phyloP scores from a whole-genome alignment of 2,888 invertebrate species.

The Mythimna loreyi region DNA sequence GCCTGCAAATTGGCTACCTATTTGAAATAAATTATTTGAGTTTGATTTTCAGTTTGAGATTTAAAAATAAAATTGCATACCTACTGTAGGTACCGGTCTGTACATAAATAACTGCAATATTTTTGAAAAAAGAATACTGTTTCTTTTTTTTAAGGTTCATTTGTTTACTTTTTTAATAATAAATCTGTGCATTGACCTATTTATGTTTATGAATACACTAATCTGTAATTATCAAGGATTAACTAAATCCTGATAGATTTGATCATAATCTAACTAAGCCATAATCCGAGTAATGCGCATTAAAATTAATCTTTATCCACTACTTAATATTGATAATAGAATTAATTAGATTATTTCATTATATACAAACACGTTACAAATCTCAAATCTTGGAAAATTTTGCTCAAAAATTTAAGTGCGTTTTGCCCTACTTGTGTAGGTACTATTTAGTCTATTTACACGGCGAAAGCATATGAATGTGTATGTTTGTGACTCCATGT shows the following conservation, averaged over 20 bases:
- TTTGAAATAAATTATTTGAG: too few species aligned
- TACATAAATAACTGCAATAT: too few species aligned
- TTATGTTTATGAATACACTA: background rate
- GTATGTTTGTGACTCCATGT: too few species aligned
- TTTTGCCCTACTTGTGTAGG: background rate
- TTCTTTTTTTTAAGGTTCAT: background rate
- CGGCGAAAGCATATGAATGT: too few species aligned
- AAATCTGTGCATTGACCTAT: conserved; percentile 9
- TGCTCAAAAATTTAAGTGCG: background rate
- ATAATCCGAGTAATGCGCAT: conserved; percentile 39
- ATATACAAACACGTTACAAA: background rate
- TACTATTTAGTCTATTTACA: too few species aligned
- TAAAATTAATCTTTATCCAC: conserved; percentile 39
- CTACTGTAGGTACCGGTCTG: too few species aligned
- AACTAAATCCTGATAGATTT: conserved; percentile 8
- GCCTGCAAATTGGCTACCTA: too few species aligned
- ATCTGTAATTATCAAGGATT: conserved; percentile 10
- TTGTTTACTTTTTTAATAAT: background rate
- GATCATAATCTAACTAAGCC: conserved; percentile 23
- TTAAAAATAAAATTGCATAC: too few species aligned
- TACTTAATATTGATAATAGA: conserved; percentile 15
- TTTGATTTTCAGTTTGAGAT: too few species aligned
- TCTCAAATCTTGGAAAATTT: background rate
- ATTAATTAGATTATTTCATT: conserved; percentile 4
- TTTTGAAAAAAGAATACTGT: background rate